Evolutionary conservation across 2,888 invertebrate genomes (phyloP), one percentile per base, ranked within the genome.

Genomic region (Masnerella sp.): DNA sequence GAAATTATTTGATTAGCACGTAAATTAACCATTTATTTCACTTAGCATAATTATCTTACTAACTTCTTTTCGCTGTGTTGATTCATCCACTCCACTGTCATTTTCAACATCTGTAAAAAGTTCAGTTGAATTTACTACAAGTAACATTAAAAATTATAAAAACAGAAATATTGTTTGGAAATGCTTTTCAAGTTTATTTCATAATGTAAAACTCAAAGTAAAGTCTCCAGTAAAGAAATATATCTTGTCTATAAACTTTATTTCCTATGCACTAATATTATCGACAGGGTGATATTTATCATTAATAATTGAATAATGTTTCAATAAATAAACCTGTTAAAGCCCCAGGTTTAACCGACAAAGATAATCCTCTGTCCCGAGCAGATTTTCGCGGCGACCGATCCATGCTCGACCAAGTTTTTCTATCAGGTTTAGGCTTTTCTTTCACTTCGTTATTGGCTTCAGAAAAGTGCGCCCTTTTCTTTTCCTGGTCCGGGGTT

Each of bases 41-140:
- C 3, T 22, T 5, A 7, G 7, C n/a, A n/a, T n/a, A n/a, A n/a
- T 22, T 7, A 3, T 7, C 20, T 5, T 36, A 89, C 93, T 91
- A 89, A 95, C 85, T 76, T 79, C 93, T 89, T 93, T 92, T 88
- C 93, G 93, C 88, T 94, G 94, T 58, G 93, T 93, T 65, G 93
- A 92, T 87, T 94, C 94, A 86, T 94, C 94, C 22, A 94, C 94
- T 40, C 94, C 94, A 84, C 94, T 94, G 82, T 95, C 95, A 81
- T 94, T 94, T 85, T 94, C 94, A 30, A 93, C 93, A 89, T 94
- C 95, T 95, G 91, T 77, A 89, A 90, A 88, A 28, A n/a, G n/a
- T n/a, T 28, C 28, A 28, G 12, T 34, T 2, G 15, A 1, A 0
- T 7, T 11, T 5, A 43, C n/a, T 11, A 18, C 25, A 25, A 42